Evolutionary conservation across 2,797 vertebrate species (phyloP).

Genomic region (Sylvilagus floridanus): DNA sequence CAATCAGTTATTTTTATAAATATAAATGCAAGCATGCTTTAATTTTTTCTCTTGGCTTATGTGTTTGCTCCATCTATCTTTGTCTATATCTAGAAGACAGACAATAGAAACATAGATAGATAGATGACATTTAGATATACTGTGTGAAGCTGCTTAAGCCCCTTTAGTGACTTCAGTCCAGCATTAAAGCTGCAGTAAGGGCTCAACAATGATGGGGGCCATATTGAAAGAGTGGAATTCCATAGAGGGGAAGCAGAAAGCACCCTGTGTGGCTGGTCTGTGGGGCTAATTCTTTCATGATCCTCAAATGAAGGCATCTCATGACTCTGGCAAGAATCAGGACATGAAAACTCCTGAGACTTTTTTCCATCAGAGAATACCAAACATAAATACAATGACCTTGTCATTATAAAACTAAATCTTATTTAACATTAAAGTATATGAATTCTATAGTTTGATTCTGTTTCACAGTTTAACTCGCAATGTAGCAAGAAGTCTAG

Average conservation of each 20-base stretch:
- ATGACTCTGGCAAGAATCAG: background rate
- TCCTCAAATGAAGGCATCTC: background rate
- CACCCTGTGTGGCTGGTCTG: background rate
- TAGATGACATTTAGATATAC: no score
- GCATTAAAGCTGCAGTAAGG: background rate
- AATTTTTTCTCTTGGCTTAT: background rate
- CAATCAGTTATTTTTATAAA: background rate
- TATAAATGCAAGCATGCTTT: constrained; percentile 46
- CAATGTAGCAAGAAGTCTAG: background rate
- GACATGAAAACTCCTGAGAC: constrained; percentile 34
- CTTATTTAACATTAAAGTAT: background rate
- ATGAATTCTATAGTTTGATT: background rate
- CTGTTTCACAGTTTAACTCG: background rate
- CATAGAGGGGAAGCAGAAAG: background rate
- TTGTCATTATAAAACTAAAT: background rate
- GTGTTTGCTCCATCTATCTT: background rate
- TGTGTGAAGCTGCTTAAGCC: background rate
- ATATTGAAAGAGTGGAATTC: background rate
- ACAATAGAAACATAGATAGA: no score
- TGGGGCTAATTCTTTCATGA: background rate
- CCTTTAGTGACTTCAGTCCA: background rate
- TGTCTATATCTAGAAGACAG: background rate
- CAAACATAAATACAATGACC: background rate
- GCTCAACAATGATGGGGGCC: background rate
- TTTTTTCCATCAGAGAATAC: background rate